Base-by-base conservation (phyloP, 1,140 invertebrate species). In the Acromyrmex charruanus region DNA sequence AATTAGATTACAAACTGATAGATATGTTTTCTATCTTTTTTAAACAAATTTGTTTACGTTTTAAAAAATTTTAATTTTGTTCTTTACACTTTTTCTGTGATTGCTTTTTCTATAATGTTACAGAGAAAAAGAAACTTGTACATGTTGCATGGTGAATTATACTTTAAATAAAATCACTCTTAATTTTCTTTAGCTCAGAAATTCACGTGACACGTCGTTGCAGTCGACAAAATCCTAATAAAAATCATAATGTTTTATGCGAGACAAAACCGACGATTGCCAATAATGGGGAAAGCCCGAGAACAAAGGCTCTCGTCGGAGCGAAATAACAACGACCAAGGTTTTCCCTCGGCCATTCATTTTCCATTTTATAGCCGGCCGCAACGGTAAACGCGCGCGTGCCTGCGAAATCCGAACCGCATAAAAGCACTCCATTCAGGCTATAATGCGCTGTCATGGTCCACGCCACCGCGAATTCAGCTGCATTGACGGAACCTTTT, bases 351-450 rank as follows among this genome's bases (percentile, higher is more conserved):
- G 66, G 77, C 51, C 25, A 80, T 84, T 89, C 80, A 89, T 87
- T 87, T 90, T 75, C 53, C 53, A 69, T 87, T 49, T 55, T 35
- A 61, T 18, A 55, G 35, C 53, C 75, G 21, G 28, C 39, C 69
- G 51, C 72, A 51, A 72, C 58, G 55, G 25, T 59, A 44, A 18
- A 49, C 44, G 55, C 58, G 74, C 53, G 51, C 66, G 39, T 31
- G 71, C 74, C 66, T 53, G 35, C 75, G 87, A 89, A 89, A 89
- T 86, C 77, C 53, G 49, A 82, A 87, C 75, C 77, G 71, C 77
- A 77, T 71, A 87, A 86, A 87, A 82, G 77, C 79, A 75, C 63
- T 75, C 72, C 77, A 69, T 85, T 89, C 66, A 63, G 21, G 18
- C 51, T 72, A 85, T 86, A 90, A 90, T 86, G 77, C 71, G 69